Evolutionary conservation across 64 coral and sea anemone genomes (phyloP), one percentile per base, ranked within the genome.

Genomic region (Catalaphyllia jardinei): DNA sequence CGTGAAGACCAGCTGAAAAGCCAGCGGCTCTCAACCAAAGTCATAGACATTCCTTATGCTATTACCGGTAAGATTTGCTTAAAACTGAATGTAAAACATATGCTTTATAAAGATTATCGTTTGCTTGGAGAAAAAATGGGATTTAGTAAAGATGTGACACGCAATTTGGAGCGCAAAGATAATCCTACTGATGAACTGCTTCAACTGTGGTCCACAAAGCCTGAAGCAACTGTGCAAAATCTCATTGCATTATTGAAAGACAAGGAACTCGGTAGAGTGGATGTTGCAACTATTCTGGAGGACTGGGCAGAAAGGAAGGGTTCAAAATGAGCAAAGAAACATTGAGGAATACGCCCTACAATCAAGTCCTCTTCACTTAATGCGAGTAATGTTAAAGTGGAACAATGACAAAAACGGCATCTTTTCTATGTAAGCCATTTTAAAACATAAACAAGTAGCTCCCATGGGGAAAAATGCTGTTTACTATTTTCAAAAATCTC

Each of bases 171-270:
- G 51, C 80, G 69, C 35, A 84, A 39, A 4, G 4, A 0, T 46
- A 51, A 84, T 84, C 62, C 80, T 0, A 84, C 80, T 19, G 0
- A 84, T 84, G 62, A 69, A 84, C 61, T 84, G 46, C 38, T 84
- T 50, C 20, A 67, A 27, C 1, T 69, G 20, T 84, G 80, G 80
- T 15, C 33, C 24, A 8, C 8, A 67, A 84, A 22, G 19, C 22
- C 16, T 7, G 8, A 67, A 15, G 19, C 80, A 69, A 84, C 62
- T 42, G 80, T 84, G 59, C 62, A 20, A 13, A 49, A 20, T 8
- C 80, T 84, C 12, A 69, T 84, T 27, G 62, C 27, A 49, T 15
- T 84, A 28, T 29, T 84, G 22, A 84, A 69, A 22, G 62, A 84
- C 4, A 22, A 28, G 4, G 62, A 84, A 13, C 18, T 84, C 1